Base-by-base conservation (phyloP, 2,888 invertebrate species). In the Troides oblongomaculatus region DNA sequence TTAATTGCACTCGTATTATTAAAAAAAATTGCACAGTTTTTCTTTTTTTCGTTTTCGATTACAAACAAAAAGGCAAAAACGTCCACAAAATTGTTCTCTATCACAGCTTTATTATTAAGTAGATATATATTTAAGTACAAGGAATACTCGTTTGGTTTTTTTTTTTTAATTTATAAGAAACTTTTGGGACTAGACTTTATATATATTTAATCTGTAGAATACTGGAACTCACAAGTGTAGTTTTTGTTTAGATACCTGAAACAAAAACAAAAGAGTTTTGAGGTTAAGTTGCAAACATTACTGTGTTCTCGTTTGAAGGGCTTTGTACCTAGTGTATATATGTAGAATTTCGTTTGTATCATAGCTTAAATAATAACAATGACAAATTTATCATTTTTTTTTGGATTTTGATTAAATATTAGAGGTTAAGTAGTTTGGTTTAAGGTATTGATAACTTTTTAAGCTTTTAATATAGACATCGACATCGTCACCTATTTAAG, bases 111-210 rank as follows among this genome's bases (percentile, higher is more conserved):
- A 78, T 76, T 74, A 73, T 74, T 79, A 79, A 74, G 76, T 76
- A 79, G 79, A 79, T 79, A 79, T 81, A 74, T 73, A 39, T 77
- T 87, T 90, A 90, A 90, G 90, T 90, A 90, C 90, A 78, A 78
- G 73, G 74, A 85, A 87, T 87, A 89, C 84, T 86, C 76, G 72
- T 72, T 78, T 70, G 70, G 70, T 73, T 75, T 74, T 74, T 6
- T 73, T 39, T 39, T 39, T 10, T 39, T 39, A 10, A 81, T 81
- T 82, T 82, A 84, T 83, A 90, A 92, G 91, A 92, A 90, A 92
- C 91, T 89, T 83, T 39, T 84, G 74, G 79, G 91, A 91, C 91
- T 90, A 91, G 92, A 92, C 74, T 81, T 79, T 84, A 76, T 75
- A 30, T 30, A 76, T 71, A 69, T 63, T 62, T 71, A 73, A 73